These are phyloP conservation scores for Grammomys surdaster DNA, from an alignment of 2,113 vertebrate genomes.

Conservation along the genomic window DNA sequence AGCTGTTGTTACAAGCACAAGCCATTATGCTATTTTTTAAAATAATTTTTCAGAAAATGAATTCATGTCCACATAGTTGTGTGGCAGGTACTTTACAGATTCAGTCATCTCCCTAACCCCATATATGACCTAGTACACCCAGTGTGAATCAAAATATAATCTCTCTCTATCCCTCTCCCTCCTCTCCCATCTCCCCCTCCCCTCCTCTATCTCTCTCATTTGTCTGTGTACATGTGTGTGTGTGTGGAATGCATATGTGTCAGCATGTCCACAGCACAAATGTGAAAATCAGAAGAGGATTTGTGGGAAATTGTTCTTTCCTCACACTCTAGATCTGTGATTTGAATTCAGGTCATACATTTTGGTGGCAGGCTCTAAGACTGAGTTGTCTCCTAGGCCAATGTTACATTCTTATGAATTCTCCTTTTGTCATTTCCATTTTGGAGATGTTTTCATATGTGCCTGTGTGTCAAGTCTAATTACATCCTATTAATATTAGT, in stretches of 20 bases:
- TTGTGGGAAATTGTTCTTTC: background rate
- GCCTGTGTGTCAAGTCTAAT: background rate
- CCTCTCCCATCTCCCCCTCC: no score
- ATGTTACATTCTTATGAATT: background rate
- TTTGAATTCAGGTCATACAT: background rate
- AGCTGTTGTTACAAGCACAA: background rate
- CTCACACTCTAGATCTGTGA: background rate
- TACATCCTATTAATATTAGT: background rate
- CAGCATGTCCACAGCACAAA: background rate
- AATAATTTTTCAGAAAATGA: background rate
- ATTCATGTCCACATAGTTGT: background rate
- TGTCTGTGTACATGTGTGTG: no score
- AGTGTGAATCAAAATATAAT: background rate
- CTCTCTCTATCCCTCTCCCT: background rate
- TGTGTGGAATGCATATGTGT: background rate
- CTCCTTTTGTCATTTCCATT: background rate
- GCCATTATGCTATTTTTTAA: background rate
- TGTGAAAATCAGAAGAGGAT: background rate
- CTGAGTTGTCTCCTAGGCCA: background rate
- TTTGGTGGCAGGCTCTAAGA: background rate
- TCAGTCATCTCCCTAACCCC: background rate
- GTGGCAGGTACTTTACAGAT: background rate
- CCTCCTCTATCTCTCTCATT: no score
- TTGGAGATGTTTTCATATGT: background rate
- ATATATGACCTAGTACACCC: background rate